Conservation (phyloP, 2,113 vertebrate genomes). For the Phalacrocorax carbo region DNA sequence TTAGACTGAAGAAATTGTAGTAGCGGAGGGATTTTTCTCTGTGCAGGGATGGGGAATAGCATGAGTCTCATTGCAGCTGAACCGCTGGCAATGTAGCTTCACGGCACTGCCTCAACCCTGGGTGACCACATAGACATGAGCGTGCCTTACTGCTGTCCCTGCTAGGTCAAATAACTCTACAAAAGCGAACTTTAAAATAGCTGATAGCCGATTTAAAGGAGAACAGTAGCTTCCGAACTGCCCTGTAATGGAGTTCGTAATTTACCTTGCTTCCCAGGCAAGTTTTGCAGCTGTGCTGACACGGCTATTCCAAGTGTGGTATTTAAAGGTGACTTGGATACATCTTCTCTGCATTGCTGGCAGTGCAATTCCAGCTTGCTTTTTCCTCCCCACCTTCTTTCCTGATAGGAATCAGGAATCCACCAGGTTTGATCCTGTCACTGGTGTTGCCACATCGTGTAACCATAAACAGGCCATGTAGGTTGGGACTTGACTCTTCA, state of each 20-base stretch:
- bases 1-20: background rate
- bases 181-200: background rate
- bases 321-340: background rate
- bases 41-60: background rate
- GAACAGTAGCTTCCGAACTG: background rate
- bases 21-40: background rate
- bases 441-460: background rate
- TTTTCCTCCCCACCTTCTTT: background rate
- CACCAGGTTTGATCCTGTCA: background rate
- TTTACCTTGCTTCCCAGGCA: background rate
- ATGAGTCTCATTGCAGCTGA: background rate
- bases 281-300: background rate
- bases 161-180: background rate
- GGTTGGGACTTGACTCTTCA: background rate
- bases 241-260: background rate
- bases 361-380: background rate
- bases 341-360: background rate
- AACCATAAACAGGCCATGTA: background rate
- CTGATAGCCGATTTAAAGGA: background rate
- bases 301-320: accelerated
- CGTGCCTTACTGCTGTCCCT: background rate
- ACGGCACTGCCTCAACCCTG: background rate
- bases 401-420: background rate
- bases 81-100: background rate
- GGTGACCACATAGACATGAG: background rate